Base-by-base conservation (phyloP, 2,797 vertebrate species). In the Enteromius treurensis region DNA sequence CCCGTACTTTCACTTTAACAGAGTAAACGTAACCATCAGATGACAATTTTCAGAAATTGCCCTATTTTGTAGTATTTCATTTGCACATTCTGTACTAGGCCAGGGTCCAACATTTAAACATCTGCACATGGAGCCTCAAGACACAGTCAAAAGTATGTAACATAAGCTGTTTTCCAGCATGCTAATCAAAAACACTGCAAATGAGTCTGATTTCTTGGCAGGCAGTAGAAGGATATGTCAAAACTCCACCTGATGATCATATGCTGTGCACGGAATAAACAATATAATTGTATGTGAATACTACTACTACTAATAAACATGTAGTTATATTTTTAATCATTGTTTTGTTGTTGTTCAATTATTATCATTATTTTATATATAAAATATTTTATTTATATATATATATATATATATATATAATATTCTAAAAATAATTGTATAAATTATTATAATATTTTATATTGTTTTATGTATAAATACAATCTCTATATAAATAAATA, bases 61-160 rank as follows among this genome's bases (percentile, higher is more conserved):
- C 53, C 32, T 65, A 67, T 80, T 78, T 45, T 34, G 4, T 26
- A 40, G 26, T 1, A 37, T 42, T 55, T 40, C 15, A 55, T 2
- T 75, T 84, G 68, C n/a, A 26, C 60, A 32, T 55, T 79, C 6
- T 74, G 78, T 84, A 47, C 87, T 47, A 58, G 85, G 85, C 73
- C 69, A 3, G 26, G 1, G 6, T 71, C 68, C 87, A 84, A 9
- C 8, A 67, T 73, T 69, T 86, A 86, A 84, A 49, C 21, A 70
- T 84, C 69, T 84, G 19, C 85, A 86, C 32, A 45, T 85, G 88
- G 55, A 42, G 14, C 32, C 26, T 71, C 14, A 77, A 74, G 68
- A 77, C 21, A 40, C 47, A 76, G 51, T 51, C 42, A 42, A 32
- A 15, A 32, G 60, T 64, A 75, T 15, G 45, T 34, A 32, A 67